Evolutionary conservation across 1,140 invertebrate species (phyloP).

Genomic region (Varroa destructor): DNA sequence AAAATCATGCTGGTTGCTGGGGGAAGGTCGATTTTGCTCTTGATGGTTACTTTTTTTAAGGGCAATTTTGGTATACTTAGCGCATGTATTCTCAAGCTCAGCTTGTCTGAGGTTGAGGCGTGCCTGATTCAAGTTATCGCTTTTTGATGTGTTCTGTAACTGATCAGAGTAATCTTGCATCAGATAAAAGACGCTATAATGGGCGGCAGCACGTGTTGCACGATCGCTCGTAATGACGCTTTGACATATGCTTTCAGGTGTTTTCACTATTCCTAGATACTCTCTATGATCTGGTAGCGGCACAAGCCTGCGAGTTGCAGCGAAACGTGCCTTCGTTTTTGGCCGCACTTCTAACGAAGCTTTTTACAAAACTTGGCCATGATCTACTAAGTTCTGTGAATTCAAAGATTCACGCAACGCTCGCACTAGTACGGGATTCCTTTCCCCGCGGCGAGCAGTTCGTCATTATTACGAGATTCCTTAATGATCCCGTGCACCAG

Average conservation of each 20-base stretch:
- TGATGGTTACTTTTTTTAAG: neutral
- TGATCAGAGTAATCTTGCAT: too few species aligned
- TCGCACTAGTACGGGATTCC: slow-evolving; percentile 65
- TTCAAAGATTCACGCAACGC: slow-evolving; percentile 68
- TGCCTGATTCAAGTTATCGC: too few species aligned
- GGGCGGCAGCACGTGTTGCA: too few species aligned
- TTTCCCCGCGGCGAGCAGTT: slow-evolving; percentile 54
- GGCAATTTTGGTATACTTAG: neutral
- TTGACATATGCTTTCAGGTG: slow-evolving; percentile 44
- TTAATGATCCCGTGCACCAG: slow-evolving; percentile 70
- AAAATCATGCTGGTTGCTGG: too few species aligned
- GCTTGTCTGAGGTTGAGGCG: neutral
- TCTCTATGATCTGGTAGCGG: slow-evolving; percentile 69
- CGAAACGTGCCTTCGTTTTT: slow-evolving; percentile 55
- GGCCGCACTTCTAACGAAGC: slow-evolving; percentile 61
- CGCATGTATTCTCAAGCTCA: too few species aligned
- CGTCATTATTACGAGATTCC: slow-evolving; percentile 54
- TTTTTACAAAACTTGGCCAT: slow-evolving; percentile 71
- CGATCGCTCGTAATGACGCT: too few species aligned
- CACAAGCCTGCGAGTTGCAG: slow-evolving; percentile 66
- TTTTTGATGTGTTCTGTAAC: too few species aligned
- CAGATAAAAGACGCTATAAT: too few species aligned
- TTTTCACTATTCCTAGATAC: slow-evolving; percentile 84
- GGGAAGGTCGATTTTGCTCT: too few species aligned
- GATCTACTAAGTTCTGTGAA: slow-evolving; percentile 79